A percentile compares a stretch with the other conserved stretches of the same genome.
Conservation (phyloP, 2,113 vertebrate species). For the Monarcha castaneiventris region DNA sequence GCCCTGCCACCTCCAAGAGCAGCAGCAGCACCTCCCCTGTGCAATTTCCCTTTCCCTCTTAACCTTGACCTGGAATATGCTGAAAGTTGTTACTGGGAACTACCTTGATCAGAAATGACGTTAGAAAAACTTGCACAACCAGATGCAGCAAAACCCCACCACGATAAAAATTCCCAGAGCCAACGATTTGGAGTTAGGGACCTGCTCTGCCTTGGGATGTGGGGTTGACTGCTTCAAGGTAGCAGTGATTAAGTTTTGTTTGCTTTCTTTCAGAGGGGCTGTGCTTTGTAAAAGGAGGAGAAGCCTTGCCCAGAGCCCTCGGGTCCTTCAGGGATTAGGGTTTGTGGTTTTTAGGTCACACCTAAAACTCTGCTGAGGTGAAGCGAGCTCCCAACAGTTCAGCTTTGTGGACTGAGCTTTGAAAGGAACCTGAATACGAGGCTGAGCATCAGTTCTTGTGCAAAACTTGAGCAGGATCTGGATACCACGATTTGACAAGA, state of each 20-base stretch:
- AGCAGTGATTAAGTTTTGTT: slow-evolving; percentile 36
- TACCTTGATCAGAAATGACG: slow-evolving; percentile 52
- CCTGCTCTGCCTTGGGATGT: neutral
- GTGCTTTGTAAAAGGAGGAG: neutral
- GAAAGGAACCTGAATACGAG: fast-evolving
- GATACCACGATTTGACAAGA: neutral
- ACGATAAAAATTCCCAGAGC: neutral
- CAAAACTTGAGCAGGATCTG: neutral
- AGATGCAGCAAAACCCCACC: neutral
- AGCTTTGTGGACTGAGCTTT: fast-evolving
- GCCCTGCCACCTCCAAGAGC: neutral
- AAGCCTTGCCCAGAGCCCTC: neutral
- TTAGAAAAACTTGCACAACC: neutral
- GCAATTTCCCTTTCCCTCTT: slow-evolving; percentile 57
- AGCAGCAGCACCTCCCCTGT: neutral
- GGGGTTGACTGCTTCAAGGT: neutral
- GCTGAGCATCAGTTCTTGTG: neutral
- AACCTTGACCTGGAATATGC: slow-evolving; percentile 51
- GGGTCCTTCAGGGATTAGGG: neutral
- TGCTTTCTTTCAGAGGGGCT: slow-evolving; percentile 14
- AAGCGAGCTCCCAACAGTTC: fast-evolving
- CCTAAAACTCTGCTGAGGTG: neutral
- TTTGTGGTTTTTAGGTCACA: neutral
- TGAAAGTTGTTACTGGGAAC: slow-evolving; percentile 44
- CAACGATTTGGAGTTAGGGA: neutral